Evolutionary conservation across 2,797 vertebrate species (phyloP).

Genomic region (Neosilurus mollespiculum): DNA sequence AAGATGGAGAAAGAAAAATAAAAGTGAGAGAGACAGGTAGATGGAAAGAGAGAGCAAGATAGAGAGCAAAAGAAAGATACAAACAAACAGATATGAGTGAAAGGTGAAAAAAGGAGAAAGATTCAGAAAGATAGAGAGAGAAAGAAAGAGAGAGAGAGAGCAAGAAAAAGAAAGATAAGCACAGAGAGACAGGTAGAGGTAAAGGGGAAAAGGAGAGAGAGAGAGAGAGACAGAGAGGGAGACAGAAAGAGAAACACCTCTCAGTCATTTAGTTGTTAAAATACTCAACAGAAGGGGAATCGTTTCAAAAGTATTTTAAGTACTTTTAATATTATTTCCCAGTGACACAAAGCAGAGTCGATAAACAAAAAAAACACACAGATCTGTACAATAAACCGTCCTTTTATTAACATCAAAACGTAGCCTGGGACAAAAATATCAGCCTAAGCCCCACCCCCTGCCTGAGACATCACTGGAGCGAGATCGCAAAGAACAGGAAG

Average conservation of each 20-base stretch:
- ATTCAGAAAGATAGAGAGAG: too few relatives aligned
- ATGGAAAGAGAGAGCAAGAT: background rate
- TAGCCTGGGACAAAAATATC: background rate
- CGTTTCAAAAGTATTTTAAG: background rate
- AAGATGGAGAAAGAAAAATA: too few relatives aligned
- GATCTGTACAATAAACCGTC: background rate
- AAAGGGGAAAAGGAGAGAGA: background rate
- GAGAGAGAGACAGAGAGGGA: background rate
- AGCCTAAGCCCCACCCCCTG: background rate
- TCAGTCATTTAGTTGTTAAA: background rate
- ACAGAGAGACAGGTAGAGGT: background rate
- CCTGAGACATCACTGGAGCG: background rate
- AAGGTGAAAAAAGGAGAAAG: too few relatives aligned
- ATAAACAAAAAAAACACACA: background rate
- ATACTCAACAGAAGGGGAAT: background rate
- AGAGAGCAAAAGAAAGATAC: background rate
- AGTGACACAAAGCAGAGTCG: background rate
- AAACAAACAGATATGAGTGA: too few relatives aligned
- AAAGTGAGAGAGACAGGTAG: background rate
- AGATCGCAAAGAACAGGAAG: background rate
- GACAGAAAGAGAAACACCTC: background rate
- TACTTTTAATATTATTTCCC: background rate
- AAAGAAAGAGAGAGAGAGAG: too few relatives aligned
- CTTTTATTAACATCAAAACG: background rate
- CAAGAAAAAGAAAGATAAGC: too few relatives aligned